Percentiles rank a stretch among this genome's conserved stretches.
These are phyloP conservation scores for Paradoxurus hermaphroditus DNA, from an alignment of 2,113 vertebrate species.

Conservation along the genomic window DNA sequence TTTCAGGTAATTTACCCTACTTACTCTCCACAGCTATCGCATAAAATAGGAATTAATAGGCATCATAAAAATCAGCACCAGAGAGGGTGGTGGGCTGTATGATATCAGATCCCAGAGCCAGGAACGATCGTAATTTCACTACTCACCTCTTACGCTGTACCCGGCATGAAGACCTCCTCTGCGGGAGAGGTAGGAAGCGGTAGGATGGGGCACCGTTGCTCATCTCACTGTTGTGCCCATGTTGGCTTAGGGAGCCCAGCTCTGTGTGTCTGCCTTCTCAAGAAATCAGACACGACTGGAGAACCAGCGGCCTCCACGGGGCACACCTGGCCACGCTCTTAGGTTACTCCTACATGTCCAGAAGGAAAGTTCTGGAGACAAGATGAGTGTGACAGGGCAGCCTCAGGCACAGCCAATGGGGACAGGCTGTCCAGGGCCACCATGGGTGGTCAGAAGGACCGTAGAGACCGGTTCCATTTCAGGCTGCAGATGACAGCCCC, in stretches of 20 bases:
- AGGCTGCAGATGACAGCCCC: not conserved
- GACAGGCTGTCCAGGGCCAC: too few species aligned
- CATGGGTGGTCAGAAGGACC: not conserved
- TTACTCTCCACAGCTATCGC: not conserved
- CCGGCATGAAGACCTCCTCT: not conserved
- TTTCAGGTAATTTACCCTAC: not conserved
- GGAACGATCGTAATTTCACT: too few species aligned
- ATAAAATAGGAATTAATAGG: not conserved
- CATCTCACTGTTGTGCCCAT: accelerated
- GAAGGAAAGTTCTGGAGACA: not conserved
- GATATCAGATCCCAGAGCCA: not conserved
- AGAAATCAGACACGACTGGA: not conserved
- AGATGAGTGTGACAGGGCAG: not conserved
- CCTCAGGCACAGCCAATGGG: not conserved
- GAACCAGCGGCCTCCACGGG: not conserved
- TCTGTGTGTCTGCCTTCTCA: too few species aligned
- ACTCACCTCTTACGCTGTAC: not conserved
- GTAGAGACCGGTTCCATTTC: too few species aligned
- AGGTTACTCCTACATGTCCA: not conserved
- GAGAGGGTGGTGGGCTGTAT: not conserved
- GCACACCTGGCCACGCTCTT: accelerated
- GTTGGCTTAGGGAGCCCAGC: not conserved
- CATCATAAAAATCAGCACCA: not conserved
- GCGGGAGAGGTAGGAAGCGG: not conserved
- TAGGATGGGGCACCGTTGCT: too few species aligned